These are phyloP conservation scores for Haliclystus octoradiatus DNA, from an alignment of 30 jellyfish, hydroid and myxozoan species.

Conservation along the genomic window DNA sequence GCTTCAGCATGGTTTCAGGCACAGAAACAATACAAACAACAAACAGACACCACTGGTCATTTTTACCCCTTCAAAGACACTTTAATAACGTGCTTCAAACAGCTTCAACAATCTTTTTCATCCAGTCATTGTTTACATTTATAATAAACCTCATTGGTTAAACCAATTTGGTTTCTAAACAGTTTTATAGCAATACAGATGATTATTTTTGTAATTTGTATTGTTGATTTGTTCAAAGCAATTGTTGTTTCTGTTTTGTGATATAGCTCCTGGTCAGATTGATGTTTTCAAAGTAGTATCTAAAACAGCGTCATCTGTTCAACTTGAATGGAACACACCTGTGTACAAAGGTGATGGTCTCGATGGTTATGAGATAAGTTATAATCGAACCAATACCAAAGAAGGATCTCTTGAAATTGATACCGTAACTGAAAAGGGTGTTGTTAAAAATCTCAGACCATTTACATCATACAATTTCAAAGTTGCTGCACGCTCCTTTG, in stretches of 20 bases:
- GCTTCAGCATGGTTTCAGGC: too few relatives aligned
- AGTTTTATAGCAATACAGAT: too few relatives aligned
- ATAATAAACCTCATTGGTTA: too few relatives aligned
- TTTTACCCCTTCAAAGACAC: too few relatives aligned
- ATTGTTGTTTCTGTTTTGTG: not conserved
- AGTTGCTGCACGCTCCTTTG: constrained; percentile 53
- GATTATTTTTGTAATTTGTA: too few relatives aligned
- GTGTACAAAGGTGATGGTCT: constrained; percentile 58
- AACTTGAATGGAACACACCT: constrained; percentile 59
- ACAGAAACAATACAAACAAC: too few relatives aligned
- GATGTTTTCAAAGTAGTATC: constrained; percentile 10
- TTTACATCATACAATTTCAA: constrained; percentile 40
- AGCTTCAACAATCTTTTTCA: too few relatives aligned
- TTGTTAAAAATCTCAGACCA: constrained; percentile 46
- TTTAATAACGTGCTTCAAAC: too few relatives aligned
- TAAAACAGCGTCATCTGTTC: constrained; percentile 30
- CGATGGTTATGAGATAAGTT: constrained; percentile 58
- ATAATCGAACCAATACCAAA: constrained; percentile 6
- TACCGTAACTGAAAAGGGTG: constrained; percentile 14
- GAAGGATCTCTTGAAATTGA: constrained; percentile 10
- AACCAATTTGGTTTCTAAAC: too few relatives aligned
- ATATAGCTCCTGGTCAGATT: constrained; percentile 41
- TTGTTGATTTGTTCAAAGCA: too few relatives aligned
- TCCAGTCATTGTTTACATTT: too few relatives aligned
- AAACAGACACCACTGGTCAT: too few relatives aligned